Conservation (phyloP, 2,113 vertebrate genomes). For the Seriola aureovittata region DNA sequence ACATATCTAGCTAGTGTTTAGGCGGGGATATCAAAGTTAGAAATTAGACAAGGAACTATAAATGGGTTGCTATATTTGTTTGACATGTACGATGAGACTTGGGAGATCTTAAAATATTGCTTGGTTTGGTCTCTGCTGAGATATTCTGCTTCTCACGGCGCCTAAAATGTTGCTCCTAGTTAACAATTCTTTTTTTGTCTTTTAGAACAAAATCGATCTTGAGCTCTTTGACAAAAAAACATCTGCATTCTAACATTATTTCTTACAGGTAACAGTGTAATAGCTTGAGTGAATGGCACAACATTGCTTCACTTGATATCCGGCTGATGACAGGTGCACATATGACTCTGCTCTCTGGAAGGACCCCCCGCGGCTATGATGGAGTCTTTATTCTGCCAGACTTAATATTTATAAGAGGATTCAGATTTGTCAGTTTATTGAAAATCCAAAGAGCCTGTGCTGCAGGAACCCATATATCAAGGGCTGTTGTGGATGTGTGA, state of each 20-base stretch:
- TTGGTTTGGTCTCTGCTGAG: slow-evolving; percentile 4
- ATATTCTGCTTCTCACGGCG: background rate
- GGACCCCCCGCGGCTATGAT: slow-evolving; percentile 19
- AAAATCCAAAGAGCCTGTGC: background rate
- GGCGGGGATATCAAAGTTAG: background rate
- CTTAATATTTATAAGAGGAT: slow-evolving; percentile 25
- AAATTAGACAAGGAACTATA: background rate
- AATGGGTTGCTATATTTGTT: no score
- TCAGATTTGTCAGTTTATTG: slow-evolving; percentile 32
- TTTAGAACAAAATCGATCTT: background rate
- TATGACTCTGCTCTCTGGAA: background rate
- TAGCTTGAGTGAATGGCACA: slow-evolving; percentile 15
- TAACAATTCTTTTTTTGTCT: background rate
- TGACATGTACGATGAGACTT: background rate
- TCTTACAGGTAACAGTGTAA: background rate
- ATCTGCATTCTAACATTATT: background rate
- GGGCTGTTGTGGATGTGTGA: slow-evolving; percentile 9
- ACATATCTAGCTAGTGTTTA: background rate
- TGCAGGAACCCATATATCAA: slow-evolving; percentile 1
- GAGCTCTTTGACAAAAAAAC: background rate
- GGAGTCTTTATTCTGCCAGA: slow-evolving; percentile 18
- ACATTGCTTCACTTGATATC: background rate
- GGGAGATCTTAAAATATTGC: background rate
- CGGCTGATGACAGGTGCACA: slow-evolving; percentile 14
- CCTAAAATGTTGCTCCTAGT: background rate